Conservation (phyloP, 64 coral and sea anemone genomes). For the Porites australiensis region DNA sequence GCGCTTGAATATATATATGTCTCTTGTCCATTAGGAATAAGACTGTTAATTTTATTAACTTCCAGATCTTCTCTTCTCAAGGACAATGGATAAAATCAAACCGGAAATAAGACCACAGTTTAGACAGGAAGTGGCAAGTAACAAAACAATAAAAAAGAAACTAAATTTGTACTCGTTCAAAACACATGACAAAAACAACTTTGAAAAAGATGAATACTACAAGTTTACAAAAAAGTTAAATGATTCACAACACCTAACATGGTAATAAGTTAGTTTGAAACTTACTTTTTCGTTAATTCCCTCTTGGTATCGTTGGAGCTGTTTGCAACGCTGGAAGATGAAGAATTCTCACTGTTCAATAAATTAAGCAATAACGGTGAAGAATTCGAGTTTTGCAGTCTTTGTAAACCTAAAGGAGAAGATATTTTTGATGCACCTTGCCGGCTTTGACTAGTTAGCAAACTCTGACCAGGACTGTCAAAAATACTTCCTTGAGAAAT, state of each 20-base stretch:
- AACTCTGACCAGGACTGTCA: neutral
- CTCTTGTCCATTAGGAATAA: neutral
- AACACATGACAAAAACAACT: neutral
- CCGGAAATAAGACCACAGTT: neutral
- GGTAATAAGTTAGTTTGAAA: neutral
- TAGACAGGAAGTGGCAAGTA: neutral
- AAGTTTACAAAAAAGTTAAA: neutral
- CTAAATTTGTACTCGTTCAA: neutral
- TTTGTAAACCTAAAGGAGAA: neutral
- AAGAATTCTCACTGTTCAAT: conserved; percentile 8
- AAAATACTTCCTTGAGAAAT: neutral
- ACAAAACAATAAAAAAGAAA: neutral
- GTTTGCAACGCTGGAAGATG: neutral
- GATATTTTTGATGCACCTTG: neutral
- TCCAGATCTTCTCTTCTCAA: neutral
- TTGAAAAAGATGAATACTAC: neutral
- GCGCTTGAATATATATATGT: too few species aligned
- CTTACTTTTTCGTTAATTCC: conserved; percentile 35
- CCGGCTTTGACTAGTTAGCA: neutral
- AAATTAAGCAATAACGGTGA: conserved; percentile 21
- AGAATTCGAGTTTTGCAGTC: neutral
- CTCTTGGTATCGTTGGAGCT: neutral
- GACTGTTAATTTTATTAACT: neutral
- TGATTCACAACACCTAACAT: neutral
- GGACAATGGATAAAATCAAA: neutral